Evolutionary conservation across 2,888 invertebrate species (phyloP).

Genomic region (Sthenelais limicola): DNA sequence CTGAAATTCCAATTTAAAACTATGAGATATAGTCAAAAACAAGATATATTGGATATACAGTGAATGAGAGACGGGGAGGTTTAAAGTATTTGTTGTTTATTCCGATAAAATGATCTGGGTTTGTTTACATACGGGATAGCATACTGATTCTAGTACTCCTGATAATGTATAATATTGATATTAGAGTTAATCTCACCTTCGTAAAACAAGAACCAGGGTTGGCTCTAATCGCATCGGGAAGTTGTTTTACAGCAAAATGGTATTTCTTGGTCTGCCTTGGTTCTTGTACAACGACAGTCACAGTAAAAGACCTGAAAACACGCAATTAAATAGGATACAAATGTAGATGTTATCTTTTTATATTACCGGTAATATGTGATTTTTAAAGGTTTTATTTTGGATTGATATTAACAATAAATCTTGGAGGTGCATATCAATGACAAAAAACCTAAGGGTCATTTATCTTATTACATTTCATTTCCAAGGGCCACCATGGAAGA

Average conservation of each 20-base stretch:
- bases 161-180: background rate
- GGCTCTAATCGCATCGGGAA: constrained; percentile 27
- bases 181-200: background rate
- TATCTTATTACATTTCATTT: too few relatives aligned
- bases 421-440: too few relatives aligned
- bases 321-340: background rate
- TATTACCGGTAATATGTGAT: background rate
- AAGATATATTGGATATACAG: background rate
- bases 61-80: too few relatives aligned
- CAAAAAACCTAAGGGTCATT: too few relatives aligned
- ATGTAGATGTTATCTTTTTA: background rate
- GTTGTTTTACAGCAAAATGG: constrained; percentile 27
- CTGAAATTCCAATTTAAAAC: background rate
- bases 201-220: background rate
- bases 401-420: background rate
- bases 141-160: background rate
- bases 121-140: background rate
- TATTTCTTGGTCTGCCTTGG: constrained; percentile 19
- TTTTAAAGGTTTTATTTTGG: background rate
- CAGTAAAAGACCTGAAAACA: constrained; percentile 37
- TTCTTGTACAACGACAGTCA: constrained; percentile 14
- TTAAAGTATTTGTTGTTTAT: too few relatives aligned
- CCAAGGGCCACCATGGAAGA: too few relatives aligned
- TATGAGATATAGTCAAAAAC: background rate
- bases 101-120: background rate